Percentiles rank a stretch among this genome's conserved stretches.
Conservation (phyloP, 2,797 vertebrate species). For the Spinibarbus caldwelli region DNA sequence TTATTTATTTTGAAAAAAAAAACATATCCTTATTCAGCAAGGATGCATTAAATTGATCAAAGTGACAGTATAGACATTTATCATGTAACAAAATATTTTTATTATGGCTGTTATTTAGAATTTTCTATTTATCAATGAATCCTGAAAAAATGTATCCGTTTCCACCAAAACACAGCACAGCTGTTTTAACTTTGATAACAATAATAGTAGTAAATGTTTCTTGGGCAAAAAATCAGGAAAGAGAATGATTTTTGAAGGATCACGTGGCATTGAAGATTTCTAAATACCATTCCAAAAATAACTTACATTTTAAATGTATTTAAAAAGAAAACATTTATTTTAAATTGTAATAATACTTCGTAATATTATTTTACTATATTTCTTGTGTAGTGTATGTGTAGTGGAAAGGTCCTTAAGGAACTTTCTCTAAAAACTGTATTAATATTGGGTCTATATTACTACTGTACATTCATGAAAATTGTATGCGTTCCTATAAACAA, state of each 20-base stretch:
- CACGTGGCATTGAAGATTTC: background rate
- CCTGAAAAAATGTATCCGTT: background rate
- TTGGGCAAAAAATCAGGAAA: background rate
- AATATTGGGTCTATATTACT: background rate
- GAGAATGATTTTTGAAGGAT: background rate
- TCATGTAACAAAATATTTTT: too few relatives aligned
- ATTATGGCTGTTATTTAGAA: background rate
- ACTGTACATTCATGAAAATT: background rate
- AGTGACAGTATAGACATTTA: background rate
- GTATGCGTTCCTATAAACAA: background rate
- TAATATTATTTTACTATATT: background rate
- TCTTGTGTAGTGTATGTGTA: background rate
- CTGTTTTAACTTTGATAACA: background rate
- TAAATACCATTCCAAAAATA: background rate
- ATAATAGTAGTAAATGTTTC: background rate
- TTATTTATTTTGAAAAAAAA: background rate
- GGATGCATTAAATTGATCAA: background rate
- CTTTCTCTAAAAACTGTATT: background rate
- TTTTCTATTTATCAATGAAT: background rate
- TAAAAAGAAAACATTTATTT: background rate
- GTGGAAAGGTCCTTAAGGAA: background rate
- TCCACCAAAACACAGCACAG: background rate
- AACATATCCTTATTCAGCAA: background rate
- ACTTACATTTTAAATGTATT: background rate
- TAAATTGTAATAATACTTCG: background rate